A percentile compares a stretch with the other conserved stretches of the same genome.
Conservation (phyloP, 2,113 vertebrate species). For the Aramus guarauna region DNA sequence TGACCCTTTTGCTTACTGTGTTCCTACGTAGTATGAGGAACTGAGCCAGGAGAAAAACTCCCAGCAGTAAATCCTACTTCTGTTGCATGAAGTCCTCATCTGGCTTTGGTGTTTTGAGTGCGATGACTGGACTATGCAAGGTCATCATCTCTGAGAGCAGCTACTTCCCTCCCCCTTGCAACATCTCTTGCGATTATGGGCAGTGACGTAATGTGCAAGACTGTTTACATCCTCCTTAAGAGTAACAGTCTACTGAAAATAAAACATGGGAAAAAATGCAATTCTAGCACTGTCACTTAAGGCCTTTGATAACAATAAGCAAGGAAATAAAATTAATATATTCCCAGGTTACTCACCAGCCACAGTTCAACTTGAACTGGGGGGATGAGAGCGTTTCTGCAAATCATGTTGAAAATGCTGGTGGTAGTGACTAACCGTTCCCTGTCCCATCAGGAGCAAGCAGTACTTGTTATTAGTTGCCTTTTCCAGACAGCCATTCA, state of each 20-base stretch:
- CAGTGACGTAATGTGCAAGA: not conserved
- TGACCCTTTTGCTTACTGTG: not conserved
- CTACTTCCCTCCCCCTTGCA: accelerated
- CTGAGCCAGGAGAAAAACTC: not conserved
- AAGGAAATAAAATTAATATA: not conserved
- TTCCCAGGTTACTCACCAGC: not conserved
- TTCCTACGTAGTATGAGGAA: not conserved
- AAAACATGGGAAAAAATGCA: not conserved
- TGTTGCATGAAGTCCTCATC: not conserved
- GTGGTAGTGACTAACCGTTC: not conserved
- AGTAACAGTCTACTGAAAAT: not conserved
- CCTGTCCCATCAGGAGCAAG: not conserved
- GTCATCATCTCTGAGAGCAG: not conserved
- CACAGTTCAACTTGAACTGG: not conserved
- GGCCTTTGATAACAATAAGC: not conserved
- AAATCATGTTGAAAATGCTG: not conserved
- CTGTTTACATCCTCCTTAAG: not conserved
- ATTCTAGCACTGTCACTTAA: not conserved
- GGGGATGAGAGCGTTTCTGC: not conserved
- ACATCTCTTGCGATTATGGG: accelerated
- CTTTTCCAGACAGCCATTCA: not conserved
- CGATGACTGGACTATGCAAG: accelerated
- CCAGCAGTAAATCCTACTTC: not conserved
- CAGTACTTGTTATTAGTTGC: not conserved
- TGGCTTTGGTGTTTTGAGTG: not conserved